Evolutionary conservation across 2,797 vertebrate genomes (phyloP).

Genomic region (Anguilla obscura): DNA sequence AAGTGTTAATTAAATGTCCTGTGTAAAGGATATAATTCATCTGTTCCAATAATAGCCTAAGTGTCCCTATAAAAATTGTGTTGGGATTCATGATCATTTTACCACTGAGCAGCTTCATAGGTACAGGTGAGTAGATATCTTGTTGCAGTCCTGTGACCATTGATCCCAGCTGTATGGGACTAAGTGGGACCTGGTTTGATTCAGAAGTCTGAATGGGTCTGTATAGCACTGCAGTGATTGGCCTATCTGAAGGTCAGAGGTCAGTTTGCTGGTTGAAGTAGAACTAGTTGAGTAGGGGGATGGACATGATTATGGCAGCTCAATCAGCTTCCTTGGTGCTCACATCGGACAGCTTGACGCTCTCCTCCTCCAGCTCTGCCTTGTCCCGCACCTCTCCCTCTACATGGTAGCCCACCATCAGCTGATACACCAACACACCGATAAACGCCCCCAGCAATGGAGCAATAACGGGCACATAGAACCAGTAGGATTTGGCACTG

Average conservation of each 20-base stretch:
- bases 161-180: neutral
- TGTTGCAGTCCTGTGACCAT: neutral
- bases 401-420: conserved; percentile 80
- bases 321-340: conserved; percentile 74
- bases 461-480: conserved; percentile 80
- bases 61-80: too few relatives aligned
- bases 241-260: neutral
- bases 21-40: neutral
- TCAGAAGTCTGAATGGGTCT: neutral
- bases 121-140: neutral
- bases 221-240: neutral
- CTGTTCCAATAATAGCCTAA: neutral
- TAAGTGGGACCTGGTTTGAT: neutral
- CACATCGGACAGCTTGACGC: conserved; percentile 72
- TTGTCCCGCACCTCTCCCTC: conserved; percentile 67
- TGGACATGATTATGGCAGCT: conserved; percentile 38
- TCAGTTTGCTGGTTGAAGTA: neutral
- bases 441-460: conserved; percentile 79
- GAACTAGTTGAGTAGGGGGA: neutral
- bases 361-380: conserved; percentile 73
- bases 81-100: neutral
- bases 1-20: neutral
- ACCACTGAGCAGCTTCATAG: neutral
- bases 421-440: conserved; percentile 80
- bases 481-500: conserved; percentile 78